These are phyloP conservation scores for Drosophila eohydei DNA, from an alignment of 2,888 invertebrate genomes.

Conservation along the genomic window DNA sequence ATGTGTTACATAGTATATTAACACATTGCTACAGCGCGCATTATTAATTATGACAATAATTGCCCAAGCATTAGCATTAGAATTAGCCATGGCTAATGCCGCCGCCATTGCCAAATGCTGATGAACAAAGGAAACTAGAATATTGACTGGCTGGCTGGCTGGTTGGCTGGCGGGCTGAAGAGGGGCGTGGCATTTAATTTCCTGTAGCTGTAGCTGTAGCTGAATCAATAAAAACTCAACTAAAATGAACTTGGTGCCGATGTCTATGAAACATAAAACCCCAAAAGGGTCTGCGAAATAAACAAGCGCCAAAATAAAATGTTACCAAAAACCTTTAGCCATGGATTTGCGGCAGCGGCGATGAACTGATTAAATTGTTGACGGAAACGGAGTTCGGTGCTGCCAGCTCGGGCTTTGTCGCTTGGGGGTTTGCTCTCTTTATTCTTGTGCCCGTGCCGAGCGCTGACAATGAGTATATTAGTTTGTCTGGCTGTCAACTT, in stretches of 20 bases:
- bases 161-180: neutral
- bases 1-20: neutral
- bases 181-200: conserved; percentile 68
- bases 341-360: conserved; percentile 67
- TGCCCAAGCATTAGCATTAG: conserved; percentile 13
- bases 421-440: conserved; percentile 39
- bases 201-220: conserved; percentile 57
- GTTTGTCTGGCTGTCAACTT: neutral
- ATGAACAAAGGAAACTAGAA: conserved; percentile 50
- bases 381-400: conserved; percentile 48
- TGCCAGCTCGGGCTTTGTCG: conserved; percentile 12
- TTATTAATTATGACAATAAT: conserved; percentile 39
- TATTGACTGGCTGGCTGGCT: conserved; percentile 34
- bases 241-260: conserved; percentile 61
- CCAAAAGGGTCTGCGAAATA: conserved; percentile 66
- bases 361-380: conserved; percentile 79
- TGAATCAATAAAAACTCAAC: conserved; percentile 68
- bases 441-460: neutral
- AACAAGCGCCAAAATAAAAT: conserved; percentile 50
- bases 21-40: neutral
- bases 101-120: conserved; percentile 24
- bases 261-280: conserved; percentile 49
- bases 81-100: conserved; percentile 38
- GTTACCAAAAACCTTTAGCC: conserved; percentile 58
- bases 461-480: neutral